Percentiles rank a stretch among this genome's conserved stretches.
Evolutionary conservation across 2,797 vertebrate species (phyloP).

Genomic region (Fundulus diaphanus): DNA sequence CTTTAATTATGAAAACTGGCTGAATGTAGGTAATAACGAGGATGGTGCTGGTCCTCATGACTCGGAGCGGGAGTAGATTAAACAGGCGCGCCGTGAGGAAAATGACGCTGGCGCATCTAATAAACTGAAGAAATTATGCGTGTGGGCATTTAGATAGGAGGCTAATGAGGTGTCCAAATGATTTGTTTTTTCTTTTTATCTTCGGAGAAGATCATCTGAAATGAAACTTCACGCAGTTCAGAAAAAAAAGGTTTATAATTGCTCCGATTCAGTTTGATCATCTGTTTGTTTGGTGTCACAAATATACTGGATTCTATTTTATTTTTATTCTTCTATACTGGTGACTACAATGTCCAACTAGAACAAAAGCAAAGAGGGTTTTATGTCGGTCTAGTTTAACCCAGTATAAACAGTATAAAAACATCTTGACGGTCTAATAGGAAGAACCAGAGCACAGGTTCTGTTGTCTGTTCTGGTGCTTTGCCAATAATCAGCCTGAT

Average conservation of each 20-base stretch:
- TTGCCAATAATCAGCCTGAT: neutral
- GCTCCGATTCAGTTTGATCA: neutral
- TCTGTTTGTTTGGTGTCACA: neutral
- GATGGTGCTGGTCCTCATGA: constrained; percentile 6
- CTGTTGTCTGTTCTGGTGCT: neutral
- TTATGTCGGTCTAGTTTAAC: neutral
- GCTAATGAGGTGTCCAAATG: constrained; percentile 3
- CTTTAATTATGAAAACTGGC: constrained; percentile 46
- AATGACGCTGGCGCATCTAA: neutral
- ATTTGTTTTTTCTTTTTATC: constrained; percentile 23
- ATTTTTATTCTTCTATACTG: neutral
- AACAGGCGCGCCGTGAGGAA: constrained; percentile 1
- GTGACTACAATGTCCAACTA: neutral
- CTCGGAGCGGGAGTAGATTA: constrained; percentile 9
- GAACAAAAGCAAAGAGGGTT: neutral
- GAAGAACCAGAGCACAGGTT: neutral
- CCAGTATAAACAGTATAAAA: neutral
- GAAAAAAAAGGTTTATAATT: constrained; percentile 7
- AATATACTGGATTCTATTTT: neutral
- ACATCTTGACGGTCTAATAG: neutral
- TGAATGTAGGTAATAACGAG: constrained; percentile 23
- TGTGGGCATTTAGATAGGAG: neutral
- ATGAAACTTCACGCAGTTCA: constrained; percentile 3
- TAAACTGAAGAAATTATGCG: constrained; percentile 10
- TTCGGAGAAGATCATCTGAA: neutral